phyloP scores from a whole-genome alignment of 2,113 vertebrate genomes.

The Silurus glanis region DNA sequence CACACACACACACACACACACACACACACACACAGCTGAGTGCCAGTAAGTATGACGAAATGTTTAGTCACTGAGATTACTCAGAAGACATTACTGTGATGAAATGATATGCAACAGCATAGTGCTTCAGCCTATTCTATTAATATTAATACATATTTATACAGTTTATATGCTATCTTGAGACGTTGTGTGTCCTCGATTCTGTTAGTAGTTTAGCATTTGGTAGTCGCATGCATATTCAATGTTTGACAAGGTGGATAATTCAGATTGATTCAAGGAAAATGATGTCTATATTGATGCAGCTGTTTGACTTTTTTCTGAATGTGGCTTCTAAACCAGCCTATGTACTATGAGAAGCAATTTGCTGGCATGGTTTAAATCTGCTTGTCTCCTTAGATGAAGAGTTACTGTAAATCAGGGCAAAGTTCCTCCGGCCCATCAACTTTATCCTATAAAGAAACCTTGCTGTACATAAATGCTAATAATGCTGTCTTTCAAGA shows the following conservation, averaged over 20 bases:
- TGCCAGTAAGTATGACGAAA: neutral
- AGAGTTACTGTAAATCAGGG: too few species aligned
- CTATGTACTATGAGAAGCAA: neutral
- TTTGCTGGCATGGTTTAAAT: neutral
- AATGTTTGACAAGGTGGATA: neutral
- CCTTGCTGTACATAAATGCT: too few species aligned
- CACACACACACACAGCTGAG: neutral
- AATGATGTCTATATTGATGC: neutral
- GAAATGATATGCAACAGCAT: neutral
- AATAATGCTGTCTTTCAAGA: too few species aligned
- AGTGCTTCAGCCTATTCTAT: neutral
- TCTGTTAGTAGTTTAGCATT: neutral
- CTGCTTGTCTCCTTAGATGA: neutral
- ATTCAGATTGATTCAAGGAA: neutral
- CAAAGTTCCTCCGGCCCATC: too few species aligned
- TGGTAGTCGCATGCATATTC: neutral
- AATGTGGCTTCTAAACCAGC: neutral
- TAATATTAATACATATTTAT: neutral
- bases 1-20: neutral
- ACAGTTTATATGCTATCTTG: neutral
- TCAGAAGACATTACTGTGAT: neutral
- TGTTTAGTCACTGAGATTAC: constrained; percentile 2
- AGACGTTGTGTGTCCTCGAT: neutral
- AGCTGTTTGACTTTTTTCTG: neutral
- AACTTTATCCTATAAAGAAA: too few species aligned